Percentiles rank a stretch among this genome's conserved stretches.
Evolutionary conservation across 2,888 invertebrate species (phyloP).

Genomic region (Drosophila sordidula): DNA sequence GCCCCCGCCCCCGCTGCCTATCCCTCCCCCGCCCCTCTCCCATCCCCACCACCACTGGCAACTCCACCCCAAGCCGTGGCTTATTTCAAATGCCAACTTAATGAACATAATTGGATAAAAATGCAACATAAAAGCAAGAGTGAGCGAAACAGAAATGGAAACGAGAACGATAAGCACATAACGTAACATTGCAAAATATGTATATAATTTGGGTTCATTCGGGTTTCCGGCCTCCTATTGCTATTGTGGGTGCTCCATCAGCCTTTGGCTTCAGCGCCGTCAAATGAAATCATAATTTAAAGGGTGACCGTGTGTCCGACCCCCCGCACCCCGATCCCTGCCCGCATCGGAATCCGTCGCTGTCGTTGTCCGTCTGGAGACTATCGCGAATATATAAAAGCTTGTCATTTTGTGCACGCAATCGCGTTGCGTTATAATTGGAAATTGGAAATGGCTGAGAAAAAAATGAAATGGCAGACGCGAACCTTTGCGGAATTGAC

Average conservation of each 20-base stretch:
- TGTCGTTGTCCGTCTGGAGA: conserved; percentile 28
- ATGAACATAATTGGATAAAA: conserved; percentile 74
- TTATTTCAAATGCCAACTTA: conserved; percentile 74
- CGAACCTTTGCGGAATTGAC: conserved; percentile 19
- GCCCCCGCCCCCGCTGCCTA: no score
- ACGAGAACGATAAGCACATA: conserved; percentile 13
- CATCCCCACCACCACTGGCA: not conserved
- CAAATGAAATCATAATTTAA: conserved; percentile 75
- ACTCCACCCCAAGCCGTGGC: conserved; percentile 6
- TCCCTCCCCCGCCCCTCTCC: not conserved
- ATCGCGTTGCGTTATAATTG: conserved; percentile 75
- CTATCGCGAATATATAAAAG: conserved; percentile 72
- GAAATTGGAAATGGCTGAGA: conserved; percentile 70
- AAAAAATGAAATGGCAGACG: conserved; percentile 21
- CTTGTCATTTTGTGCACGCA: conserved; percentile 79
- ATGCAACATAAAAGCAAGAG: conserved; percentile 19
- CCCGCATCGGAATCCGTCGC: not conserved
- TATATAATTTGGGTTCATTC: conserved; percentile 69
- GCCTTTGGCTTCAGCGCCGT: conserved; percentile 24
- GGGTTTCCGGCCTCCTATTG: conserved; percentile 60
- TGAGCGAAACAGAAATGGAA: conserved; percentile 1
- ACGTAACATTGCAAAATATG: conserved; percentile 42
- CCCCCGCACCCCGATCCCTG: not conserved
- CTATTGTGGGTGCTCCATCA: conserved; percentile 52
- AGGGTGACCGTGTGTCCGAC: conserved; percentile 33